phyloP scores from a whole-genome alignment of 2,888 invertebrate genomes.

The Callinectes sapidus region DNA sequence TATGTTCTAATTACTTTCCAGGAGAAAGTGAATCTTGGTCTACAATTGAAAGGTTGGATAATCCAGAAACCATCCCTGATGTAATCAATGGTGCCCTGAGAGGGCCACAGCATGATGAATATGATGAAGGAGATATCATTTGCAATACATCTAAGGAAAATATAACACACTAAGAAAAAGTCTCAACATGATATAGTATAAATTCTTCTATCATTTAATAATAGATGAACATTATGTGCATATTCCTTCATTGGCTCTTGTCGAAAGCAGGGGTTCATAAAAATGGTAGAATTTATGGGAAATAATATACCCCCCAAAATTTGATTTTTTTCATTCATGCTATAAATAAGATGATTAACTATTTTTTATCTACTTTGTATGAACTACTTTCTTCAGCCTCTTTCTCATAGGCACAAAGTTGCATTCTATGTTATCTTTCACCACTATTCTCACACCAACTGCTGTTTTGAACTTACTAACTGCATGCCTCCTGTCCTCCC shows the following conservation, averaged over 20 bases:
- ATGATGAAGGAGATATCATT: not conserved
- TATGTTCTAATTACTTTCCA: not conserved
- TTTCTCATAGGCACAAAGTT: too few relatives aligned
- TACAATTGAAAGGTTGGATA: not conserved
- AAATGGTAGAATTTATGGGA: not conserved
- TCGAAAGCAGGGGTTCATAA: not conserved
- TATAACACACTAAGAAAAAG: not conserved
- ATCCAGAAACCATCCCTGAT: not conserved
- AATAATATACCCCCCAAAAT: not conserved
- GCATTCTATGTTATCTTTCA: too few relatives aligned
- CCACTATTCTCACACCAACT: too few relatives aligned
- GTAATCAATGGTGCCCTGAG: not conserved
- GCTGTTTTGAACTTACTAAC: too few relatives aligned
- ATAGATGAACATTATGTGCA: not conserved
- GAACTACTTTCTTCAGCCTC: too few relatives aligned
- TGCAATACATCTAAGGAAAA: not conserved
- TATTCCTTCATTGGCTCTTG: not conserved
- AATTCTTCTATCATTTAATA: not conserved
- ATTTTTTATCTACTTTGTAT: too few relatives aligned
- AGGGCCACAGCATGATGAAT: not conserved
- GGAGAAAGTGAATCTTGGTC: not conserved
- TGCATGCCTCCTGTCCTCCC: too few relatives aligned
- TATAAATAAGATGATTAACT: too few relatives aligned
- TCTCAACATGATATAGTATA: not conserved
- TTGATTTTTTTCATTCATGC: too few relatives aligned